phyloP scores from a whole-genome alignment of 2,113 vertebrate species.

The Theristicus caerulescens region DNA sequence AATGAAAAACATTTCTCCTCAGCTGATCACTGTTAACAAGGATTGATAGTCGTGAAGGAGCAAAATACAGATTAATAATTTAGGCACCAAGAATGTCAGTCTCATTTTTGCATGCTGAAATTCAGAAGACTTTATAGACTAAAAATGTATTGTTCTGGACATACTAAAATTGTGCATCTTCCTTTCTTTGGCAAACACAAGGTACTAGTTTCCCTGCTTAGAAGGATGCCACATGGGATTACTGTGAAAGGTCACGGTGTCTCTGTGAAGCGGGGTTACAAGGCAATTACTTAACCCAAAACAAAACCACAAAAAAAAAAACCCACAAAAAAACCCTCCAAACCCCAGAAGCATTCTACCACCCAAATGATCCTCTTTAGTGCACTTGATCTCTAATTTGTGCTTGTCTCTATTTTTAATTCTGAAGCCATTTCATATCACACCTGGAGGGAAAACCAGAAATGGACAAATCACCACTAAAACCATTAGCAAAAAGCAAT shows the following conservation, averaged over 20 bases:
- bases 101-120: background rate
- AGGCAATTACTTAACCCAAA: background rate
- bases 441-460: background rate
- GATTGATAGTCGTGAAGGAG: background rate
- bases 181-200: background rate
- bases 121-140: background rate
- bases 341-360: background rate
- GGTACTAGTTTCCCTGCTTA: background rate
- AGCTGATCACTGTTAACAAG: background rate
- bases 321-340: no score
- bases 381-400: background rate
- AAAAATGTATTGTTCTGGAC: background rate
- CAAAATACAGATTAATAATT: background rate
- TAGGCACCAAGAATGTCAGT: background rate
- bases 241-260: background rate
- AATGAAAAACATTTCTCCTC: background rate
- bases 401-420: background rate
- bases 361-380: background rate
- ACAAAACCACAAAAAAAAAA: no score
- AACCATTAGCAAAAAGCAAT: background rate
- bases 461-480: background rate
- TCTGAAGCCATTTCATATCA: background rate
- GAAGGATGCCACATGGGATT: background rate
- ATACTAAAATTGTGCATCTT: background rate
- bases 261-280: background rate